Evolutionary conservation across 2,888 invertebrate genomes (phyloP).

Genomic region (Drosophila hamatofila): DNA sequence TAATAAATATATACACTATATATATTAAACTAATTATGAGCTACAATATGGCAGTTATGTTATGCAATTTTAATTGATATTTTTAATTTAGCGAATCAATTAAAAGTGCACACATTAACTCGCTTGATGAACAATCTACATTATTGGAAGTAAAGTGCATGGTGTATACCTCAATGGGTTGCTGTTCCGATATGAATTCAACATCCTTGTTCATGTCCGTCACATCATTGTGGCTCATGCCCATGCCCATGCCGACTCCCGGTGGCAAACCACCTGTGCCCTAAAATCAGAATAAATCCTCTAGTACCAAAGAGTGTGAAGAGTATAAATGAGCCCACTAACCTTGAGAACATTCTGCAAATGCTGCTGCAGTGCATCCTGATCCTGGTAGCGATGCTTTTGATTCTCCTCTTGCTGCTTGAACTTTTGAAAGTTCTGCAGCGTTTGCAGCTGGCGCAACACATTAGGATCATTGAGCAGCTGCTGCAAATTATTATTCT

Average conservation of each 20-base stretch:
- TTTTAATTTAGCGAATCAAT: neutral
- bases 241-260: slow-evolving; percentile 78
- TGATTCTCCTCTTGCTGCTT: slow-evolving; percentile 89
- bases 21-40: slow-evolving; percentile 14
- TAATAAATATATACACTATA: slow-evolving; percentile 11
- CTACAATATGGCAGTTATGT: slow-evolving; percentile 35
- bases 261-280: slow-evolving; percentile 85
- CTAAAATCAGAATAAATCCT: slow-evolving; percentile 34
- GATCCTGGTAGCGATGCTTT: slow-evolving; percentile 89
- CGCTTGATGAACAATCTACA: slow-evolving; percentile 17
- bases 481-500: slow-evolving; percentile 85
- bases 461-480: slow-evolving; percentile 93
- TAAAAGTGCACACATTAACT: slow-evolving; percentile 5
- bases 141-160: neutral
- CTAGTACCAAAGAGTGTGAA: neutral
- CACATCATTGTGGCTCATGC: slow-evolving; percentile 62
- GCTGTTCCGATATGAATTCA: slow-evolving; percentile 88
- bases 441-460: slow-evolving; percentile 93
- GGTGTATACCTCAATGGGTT: slow-evolving; percentile 84
- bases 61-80: slow-evolving; percentile 5
- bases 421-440: slow-evolving; percentile 87
- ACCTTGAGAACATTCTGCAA: slow-evolving; percentile 91
- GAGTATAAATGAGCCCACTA: neutral
- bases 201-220: slow-evolving; percentile 88
- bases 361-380: slow-evolving; percentile 91